Percentiles rank a stretch among this genome's conserved stretches.
Evolutionary conservation across 2,888 invertebrate genomes (phyloP).

Genomic region (Andrena bicolor): DNA sequence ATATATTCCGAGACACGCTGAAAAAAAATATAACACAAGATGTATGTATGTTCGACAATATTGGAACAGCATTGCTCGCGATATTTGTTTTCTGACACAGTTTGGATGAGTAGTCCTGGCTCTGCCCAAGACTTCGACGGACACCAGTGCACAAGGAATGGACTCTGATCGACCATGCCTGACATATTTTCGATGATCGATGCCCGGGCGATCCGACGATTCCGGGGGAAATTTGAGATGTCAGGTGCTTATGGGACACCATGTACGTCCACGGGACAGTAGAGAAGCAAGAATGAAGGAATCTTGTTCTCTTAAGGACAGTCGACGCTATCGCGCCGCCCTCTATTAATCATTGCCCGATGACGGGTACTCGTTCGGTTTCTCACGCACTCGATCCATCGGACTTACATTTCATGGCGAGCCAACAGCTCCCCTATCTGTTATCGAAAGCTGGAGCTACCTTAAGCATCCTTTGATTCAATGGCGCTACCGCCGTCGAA

Average conservation of each 20-base stretch:
- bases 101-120: conserved; percentile 27
- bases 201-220: conserved; percentile 62
- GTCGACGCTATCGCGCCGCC: conserved; percentile 67
- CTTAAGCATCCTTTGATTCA: conserved; percentile 56
- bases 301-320: conserved; percentile 68
- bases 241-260: conserved; percentile 75
- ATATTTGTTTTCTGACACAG: not conserved
- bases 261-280: conserved; percentile 59
- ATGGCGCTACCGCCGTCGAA: conserved; percentile 49
- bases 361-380: conserved; percentile 71
- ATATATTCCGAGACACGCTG: not conserved
- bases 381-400: conserved; percentile 72
- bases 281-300: conserved; percentile 53
- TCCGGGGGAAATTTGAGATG: conserved; percentile 61
- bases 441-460: conserved; percentile 61
- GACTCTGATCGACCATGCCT: conserved; percentile 54
- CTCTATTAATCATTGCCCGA: conserved; percentile 75
- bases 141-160: conserved; percentile 40
- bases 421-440: conserved; percentile 40
- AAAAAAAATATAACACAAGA: not conserved
- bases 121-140: conserved; percentile 13
- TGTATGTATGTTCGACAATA: not conserved
- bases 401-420: conserved; percentile 54
- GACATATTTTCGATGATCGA: conserved; percentile 74
- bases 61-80: conserved; percentile 2